Evolutionary conservation across 37 sponge, comb jelly and placozoan species (phyloP), one percentile per base, ranked within the genome.

Genomic region (Ianthella basta): DNA sequence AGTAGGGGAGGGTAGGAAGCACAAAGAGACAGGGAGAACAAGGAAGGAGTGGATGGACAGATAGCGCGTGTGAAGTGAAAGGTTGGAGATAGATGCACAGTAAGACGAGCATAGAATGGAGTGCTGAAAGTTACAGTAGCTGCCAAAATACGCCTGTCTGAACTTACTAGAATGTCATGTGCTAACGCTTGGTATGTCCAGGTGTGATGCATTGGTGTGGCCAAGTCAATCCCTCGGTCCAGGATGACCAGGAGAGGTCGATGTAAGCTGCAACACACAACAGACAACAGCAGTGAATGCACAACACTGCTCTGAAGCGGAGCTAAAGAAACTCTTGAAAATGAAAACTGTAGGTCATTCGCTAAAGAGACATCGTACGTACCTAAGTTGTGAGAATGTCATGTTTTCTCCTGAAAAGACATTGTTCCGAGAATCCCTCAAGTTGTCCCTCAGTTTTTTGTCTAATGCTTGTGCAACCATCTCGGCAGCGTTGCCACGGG

Each of bases 111-210:
- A 44, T 3, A 44, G 50, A 10, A 10, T 44, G 50, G 50, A 44
- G 50, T 8, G 8, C 50, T 44, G 8, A 8, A 44, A 44, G 50
- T 44, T 3, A n/a, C n/a, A n/a, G n/a, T n/a, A 44, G 50, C 8
- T 44, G 50, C 8, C 50, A 44, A 3, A 44, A 44, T 10, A 44
- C 8, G 3, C 50, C 8, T 44, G 50, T 8, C 50, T 44, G 6
- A 2, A 39, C 91, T 86, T 32, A 96, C 97, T 59, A 96, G 72
- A 21, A 96, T 37, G 67, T 98, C 99, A 56, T 98, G 99, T 14
- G 72, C 90, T 0, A 98, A 86, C 32, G 99, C 99, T 59, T 98
- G 99, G 82, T 98, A 98, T 1, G 97, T 98, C 99, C 99, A 98
- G 30, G 99, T 96, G 86, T 98, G 99, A 72, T 98, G 99, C n/a